Base-by-base conservation (phyloP, 2,113 vertebrate species). In the Eira barbara region DNA sequence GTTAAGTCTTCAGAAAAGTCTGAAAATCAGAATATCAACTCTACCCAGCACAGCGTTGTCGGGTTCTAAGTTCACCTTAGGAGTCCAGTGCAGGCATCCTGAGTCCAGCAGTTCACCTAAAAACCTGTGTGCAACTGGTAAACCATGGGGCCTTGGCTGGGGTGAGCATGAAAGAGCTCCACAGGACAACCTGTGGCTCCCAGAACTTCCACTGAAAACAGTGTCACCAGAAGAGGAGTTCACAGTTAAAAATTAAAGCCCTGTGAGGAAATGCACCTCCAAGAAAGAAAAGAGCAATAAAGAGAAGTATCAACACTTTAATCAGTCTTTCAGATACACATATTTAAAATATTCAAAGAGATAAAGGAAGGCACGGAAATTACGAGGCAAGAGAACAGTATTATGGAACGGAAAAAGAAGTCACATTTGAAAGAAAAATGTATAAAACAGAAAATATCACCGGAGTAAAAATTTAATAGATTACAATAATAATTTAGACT, bases 401-500 rank as follows among this genome's bases (percentile, higher is more conserved):
- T 4, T 49, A n/a, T 12, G 39, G 31, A 69, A 79, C 34, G 67
- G 36, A 20, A 27, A 76, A 91, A 49, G 52, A 20, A 61, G 57
- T 61, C 39, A 47, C 14, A 73, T 49, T 31, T 82, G 85, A 73
- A 69, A 49, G 85, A 61, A 95, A 42, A n/a, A 36, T 10, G 47
- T 80, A 21, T 18, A 61, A 80, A 79, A 71, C 31, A 91, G 39
- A 78, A 85, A 61, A 69, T 69, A 47, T 67, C 29, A 57, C 31
- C 47, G 6, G 36, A 95, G 61, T 59, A 80, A 87, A 86, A 91
- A 59, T 42, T 87, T 61, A 92, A 63, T 87, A 21, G 31, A 47
- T 69, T 80, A 79, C 45, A 55, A 94, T 45, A 87, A 52, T 73
- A 95, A 91, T 21, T 80, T 47, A 91, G 36, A 59, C 39, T 89